phyloP scores from a whole-genome alignment of 2,797 vertebrate species.

The Otolemur crassicaudatus region DNA sequence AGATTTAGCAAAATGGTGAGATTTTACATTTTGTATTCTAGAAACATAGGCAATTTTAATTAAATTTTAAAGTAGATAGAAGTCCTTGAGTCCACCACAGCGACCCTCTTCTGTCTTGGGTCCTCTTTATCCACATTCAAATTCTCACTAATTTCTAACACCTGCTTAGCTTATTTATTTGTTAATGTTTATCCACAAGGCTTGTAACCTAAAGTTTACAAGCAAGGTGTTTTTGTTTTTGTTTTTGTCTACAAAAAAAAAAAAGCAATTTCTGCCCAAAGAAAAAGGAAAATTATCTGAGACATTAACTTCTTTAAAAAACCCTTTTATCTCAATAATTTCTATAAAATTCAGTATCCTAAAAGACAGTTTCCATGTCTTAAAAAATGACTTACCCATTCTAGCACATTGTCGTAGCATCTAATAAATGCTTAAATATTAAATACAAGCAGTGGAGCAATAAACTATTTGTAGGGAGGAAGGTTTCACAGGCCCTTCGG shows the following conservation, averaged over 20 bases:
- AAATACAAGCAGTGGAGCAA: neutral
- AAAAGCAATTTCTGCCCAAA: neutral
- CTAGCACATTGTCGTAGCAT: neutral
- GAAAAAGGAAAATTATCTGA: neutral
- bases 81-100: neutral
- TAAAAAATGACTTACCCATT: neutral
- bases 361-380: neutral
- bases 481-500: neutral
- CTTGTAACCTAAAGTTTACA: neutral
- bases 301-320: conserved; percentile 15
- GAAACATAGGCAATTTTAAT: neutral
- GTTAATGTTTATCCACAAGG: neutral
- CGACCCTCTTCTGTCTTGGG: neutral
- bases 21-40: neutral
- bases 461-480: neutral
- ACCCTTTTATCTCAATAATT: neutral
- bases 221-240: neutral
- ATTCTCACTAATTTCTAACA: neutral
- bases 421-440: neutral
- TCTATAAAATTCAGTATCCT: neutral
- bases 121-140: neutral
- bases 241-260: too few species aligned
- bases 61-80: neutral
- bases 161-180: neutral
- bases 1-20: neutral